Conservation (phyloP, 1,140 invertebrate species). For the Neodiprion pinetum region DNA sequence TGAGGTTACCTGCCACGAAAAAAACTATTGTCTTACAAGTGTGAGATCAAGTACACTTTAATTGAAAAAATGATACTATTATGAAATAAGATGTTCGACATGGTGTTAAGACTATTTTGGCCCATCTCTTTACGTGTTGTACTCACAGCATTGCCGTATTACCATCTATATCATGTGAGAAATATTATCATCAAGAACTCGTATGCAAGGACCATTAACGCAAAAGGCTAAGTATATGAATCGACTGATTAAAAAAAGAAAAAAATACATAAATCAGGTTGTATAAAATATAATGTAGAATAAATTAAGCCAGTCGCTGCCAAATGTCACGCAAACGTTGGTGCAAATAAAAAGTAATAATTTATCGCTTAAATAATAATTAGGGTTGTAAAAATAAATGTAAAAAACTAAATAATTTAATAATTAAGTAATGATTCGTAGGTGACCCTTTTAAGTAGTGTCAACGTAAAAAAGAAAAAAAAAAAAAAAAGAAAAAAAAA, state of each 20-base stretch:
- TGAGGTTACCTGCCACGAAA: too few species aligned
- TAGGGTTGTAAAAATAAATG: slow-evolving; percentile 45
- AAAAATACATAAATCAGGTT: not conserved
- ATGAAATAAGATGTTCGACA: not conserved
- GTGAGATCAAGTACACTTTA: too few species aligned
- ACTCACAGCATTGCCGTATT: not conserved
- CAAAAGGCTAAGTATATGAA: not conserved
- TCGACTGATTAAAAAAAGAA: slow-evolving; percentile 17
- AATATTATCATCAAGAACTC: not conserved
- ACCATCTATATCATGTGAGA: not conserved
- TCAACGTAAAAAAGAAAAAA: slow-evolving; percentile 33
- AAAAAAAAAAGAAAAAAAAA: slow-evolving; percentile 25
- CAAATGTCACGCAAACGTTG: slow-evolving; percentile 40
- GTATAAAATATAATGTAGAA: slow-evolving; percentile 30
- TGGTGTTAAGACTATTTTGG: not conserved
- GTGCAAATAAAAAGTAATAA: slow-evolving; percentile 44
- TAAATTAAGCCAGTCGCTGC: slow-evolving; percentile 52
- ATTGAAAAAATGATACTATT: not conserved
- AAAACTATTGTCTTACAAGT: too few species aligned
- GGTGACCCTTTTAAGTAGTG: slow-evolving; percentile 41
- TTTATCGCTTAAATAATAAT: slow-evolving; percentile 53
- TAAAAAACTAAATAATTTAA: slow-evolving; percentile 56
- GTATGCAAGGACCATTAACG: slow-evolving; percentile 1
- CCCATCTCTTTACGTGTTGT: not conserved
- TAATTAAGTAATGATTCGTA: slow-evolving; percentile 48